These are phyloP conservation scores for Lepilemur ruficaudatus DNA, from an alignment of 2,797 vertebrate genomes.

Conservation along the genomic window DNA sequence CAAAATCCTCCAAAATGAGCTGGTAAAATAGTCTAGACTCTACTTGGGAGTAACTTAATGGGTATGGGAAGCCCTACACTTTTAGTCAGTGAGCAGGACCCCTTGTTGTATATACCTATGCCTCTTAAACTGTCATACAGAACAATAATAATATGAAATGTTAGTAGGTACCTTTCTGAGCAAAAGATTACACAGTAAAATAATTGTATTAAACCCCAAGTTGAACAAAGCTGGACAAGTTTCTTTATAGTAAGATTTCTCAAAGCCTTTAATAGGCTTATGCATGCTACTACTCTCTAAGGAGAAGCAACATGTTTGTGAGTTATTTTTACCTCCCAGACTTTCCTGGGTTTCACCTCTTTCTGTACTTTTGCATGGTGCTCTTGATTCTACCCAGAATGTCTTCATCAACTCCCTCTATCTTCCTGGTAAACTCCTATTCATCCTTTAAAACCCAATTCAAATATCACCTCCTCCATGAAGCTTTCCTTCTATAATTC, in stretches of 20 bases:
- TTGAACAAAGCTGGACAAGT: neutral
- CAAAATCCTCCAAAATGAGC: neutral
- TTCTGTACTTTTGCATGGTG: neutral
- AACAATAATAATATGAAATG: neutral
- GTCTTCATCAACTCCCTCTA: neutral
- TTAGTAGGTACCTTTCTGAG: neutral
- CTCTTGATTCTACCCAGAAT: neutral
- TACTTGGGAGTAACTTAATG: neutral
- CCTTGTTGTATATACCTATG: neutral
- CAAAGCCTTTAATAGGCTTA: neutral
- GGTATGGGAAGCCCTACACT: neutral
- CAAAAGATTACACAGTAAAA: neutral
- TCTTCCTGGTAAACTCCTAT: neutral
- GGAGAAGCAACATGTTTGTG: neutral
- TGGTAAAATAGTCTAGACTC: neutral
- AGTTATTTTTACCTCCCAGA: neutral
- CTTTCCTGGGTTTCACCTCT: neutral
- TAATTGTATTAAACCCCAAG: neutral
- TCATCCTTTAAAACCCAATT: neutral
- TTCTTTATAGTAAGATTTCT: neutral
- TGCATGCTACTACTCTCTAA: neutral
- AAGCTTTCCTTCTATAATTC: neutral
- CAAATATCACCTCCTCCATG: neutral
- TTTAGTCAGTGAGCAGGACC: neutral
- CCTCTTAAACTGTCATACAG: neutral